Conservation (phyloP, 2,113 vertebrate species). For the Physeter macrocephalus region DNA sequence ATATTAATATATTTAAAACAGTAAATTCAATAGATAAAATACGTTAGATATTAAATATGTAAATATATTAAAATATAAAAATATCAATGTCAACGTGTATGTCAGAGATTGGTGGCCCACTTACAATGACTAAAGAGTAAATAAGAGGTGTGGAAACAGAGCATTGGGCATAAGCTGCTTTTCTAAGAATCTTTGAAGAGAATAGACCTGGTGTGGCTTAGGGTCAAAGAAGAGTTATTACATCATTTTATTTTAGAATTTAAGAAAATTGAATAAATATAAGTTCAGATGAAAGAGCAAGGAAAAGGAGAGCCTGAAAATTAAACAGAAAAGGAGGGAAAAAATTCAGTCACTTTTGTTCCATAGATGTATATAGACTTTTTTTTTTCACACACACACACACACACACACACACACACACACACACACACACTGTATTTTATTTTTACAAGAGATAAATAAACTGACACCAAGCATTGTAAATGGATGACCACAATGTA, state of each 20-base stretch:
- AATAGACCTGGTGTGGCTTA: neutral
- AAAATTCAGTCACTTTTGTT: neutral
- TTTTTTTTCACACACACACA: too few species aligned
- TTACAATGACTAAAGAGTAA: neutral
- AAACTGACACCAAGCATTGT: too few species aligned
- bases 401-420: too few species aligned
- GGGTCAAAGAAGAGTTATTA: neutral
- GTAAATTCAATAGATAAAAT: neutral
- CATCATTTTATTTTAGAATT: neutral
- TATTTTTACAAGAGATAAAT: too few species aligned
- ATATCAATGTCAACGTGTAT: neutral
- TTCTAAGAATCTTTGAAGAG: neutral
- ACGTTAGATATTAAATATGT: neutral
- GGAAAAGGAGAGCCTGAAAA: neutral
- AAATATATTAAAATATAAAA: neutral
- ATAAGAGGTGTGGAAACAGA: neutral
- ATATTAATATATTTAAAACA: neutral
- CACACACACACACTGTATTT: too few species aligned
- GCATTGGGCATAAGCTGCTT: neutral
- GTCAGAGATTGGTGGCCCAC: too few species aligned
- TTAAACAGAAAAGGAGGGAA: neutral
- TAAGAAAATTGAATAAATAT: neutral
- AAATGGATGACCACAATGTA: neutral
- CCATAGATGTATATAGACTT: neutral
- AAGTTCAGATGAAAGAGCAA: neutral